Evolutionary conservation across 1,140 invertebrate species (phyloP).

Genomic region (Brachystomella parvula): DNA sequence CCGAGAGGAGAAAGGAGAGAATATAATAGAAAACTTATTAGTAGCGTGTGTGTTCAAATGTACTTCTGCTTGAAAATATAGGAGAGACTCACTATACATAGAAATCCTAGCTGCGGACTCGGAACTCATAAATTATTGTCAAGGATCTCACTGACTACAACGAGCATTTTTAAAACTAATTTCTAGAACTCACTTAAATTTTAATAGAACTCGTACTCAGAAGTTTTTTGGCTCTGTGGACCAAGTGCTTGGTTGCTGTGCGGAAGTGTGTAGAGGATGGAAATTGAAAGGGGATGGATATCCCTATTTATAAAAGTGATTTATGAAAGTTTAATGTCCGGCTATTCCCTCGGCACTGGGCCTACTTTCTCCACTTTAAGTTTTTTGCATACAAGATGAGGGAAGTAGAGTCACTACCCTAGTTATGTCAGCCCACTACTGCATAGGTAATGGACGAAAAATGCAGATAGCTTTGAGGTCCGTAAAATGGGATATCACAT

Average conservation of each 20-base stretch:
- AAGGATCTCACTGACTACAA: neutral
- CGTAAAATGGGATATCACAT: too few relatives aligned
- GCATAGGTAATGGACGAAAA: too few relatives aligned
- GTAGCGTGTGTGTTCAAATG: neutral
- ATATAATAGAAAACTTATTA: neutral
- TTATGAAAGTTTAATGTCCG: constrained; percentile 9
- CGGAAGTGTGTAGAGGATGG: neutral
- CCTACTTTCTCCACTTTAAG: constrained; percentile 10
- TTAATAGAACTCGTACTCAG: neutral
- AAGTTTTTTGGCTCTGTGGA: neutral
- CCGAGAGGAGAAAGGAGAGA: neutral
- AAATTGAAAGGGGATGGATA: neutral
- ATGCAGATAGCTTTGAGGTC: too few relatives aligned
- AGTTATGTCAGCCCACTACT: too few relatives aligned
- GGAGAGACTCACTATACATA: neutral
- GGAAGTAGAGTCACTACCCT: too few relatives aligned
- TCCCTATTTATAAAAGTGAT: neutral
- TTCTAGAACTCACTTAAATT: neutral
- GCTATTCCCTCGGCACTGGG: neutral
- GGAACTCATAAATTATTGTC: constrained; percentile 2
- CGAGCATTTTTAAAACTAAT: neutral
- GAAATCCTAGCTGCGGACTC: neutral
- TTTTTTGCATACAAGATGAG: too few relatives aligned
- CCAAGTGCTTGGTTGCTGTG: neutral
- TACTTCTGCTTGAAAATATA: neutral